Percentiles rank a stretch among this genome's conserved stretches.
These are phyloP conservation scores for Tipula vernalis DNA, from an alignment of 2,888 invertebrate genomes.

Conservation along the genomic window DNA sequence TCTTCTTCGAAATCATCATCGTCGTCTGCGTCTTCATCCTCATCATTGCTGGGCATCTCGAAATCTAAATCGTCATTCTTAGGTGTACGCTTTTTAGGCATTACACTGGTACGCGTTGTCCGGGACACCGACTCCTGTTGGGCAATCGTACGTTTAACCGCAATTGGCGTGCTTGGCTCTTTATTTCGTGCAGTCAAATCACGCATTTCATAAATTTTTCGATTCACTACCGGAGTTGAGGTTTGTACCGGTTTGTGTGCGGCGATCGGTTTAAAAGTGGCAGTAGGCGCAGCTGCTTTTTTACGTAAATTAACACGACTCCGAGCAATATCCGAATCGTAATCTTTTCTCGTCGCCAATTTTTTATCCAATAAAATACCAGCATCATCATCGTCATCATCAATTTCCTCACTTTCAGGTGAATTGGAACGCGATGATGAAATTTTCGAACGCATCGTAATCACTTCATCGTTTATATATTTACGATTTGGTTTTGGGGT, in stretches of 20 bases:
- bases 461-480: constrained; percentile 31
- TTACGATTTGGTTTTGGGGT: constrained; percentile 36
- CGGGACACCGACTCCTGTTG: neutral
- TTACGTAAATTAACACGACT: neutral
- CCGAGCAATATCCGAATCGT: neutral
- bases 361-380: constrained; percentile 11
- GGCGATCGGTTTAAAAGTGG: neutral
- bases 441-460: constrained; percentile 20
- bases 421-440: constrained; percentile 7
- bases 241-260: neutral
- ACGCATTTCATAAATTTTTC: constrained; percentile 6
- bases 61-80: constrained; percentile 19
- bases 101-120: neutral
- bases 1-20: constrained; percentile 13
- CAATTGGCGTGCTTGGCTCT: neutral
- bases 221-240: neutral
- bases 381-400: constrained; percentile 11
- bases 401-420: constrained; percentile 5
- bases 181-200: neutral
- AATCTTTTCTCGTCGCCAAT: neutral
- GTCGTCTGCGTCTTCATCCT: constrained; percentile 20
- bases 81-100: constrained; percentile 10
- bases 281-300: neutral
- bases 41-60: constrained; percentile 21
- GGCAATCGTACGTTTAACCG: neutral